phyloP scores from a whole-genome alignment of 2,797 vertebrate genomes.

The Sebastes ruberrimus region DNA sequence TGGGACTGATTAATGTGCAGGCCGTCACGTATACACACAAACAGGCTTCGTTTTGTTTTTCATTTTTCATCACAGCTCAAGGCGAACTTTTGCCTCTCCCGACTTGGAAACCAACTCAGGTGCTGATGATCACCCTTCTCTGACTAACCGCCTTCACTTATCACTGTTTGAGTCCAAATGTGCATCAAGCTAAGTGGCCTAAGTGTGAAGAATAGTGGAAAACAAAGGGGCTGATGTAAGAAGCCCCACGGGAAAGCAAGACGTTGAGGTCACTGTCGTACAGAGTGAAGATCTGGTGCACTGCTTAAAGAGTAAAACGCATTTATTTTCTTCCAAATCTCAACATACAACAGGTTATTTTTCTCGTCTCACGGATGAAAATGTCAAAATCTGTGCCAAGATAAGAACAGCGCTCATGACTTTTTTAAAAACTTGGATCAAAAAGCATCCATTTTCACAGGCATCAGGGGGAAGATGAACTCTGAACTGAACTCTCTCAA shows the following conservation, averaged over 20 bases:
- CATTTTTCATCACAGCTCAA: constrained; percentile 18
- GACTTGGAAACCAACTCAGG: background rate
- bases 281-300: background rate
- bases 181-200: constrained; percentile 5
- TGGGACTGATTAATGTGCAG: constrained; percentile 9
- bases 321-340: background rate
- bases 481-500: constrained; percentile 19
- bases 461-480: background rate
- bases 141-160: constrained; percentile 12
- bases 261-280: background rate
- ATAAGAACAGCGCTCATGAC: background rate
- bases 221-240: constrained; percentile 24
- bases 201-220: constrained; percentile 27
- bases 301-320: background rate
- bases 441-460: background rate
- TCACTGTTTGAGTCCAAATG: constrained; percentile 13
- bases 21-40: background rate
- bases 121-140: constrained; percentile 6
- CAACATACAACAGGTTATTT: background rate
- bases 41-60: background rate
- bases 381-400: background rate
- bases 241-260: background rate
- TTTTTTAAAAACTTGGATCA: constrained; percentile 26
- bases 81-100: constrained; percentile 10
- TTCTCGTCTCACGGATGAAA: background rate